phyloP scores from a whole-genome alignment of 2,797 vertebrate species.

The Ispidina lecontei region DNA sequence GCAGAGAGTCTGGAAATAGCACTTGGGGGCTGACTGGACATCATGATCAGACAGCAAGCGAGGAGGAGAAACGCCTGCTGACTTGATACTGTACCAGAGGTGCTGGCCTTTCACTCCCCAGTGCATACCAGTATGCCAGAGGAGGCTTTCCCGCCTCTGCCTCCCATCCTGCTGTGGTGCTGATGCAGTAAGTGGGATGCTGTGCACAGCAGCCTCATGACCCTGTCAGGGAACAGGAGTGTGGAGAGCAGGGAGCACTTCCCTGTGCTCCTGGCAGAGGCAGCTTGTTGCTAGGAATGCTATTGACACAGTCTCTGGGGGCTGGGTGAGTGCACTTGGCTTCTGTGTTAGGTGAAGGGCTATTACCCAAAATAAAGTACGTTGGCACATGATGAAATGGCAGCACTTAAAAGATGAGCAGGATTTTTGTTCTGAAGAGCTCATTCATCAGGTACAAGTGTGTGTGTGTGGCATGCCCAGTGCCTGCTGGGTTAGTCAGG shows the following conservation, averaged over 20 bases:
- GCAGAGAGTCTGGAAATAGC: not conserved
- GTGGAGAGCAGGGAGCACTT: not conserved
- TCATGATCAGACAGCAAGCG: fast-evolving
- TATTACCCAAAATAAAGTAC: conserved; percentile 32
- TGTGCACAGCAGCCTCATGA: not conserved
- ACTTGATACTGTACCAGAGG: not conserved
- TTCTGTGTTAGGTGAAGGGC: conserved; percentile 25
- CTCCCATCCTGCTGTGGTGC: not conserved
- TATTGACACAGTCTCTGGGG: not conserved
- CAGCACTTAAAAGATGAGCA: conserved; percentile 7
- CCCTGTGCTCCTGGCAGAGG: not conserved
- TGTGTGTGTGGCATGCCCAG: not conserved
- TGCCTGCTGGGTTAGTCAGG: not conserved
- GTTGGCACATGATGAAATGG: not conserved
- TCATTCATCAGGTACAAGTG: not conserved
- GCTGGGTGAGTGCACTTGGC: not conserved
- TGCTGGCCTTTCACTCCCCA: not conserved
- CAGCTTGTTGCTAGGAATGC: not conserved
- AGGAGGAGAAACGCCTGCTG: not conserved
- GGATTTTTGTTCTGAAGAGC: not conserved
- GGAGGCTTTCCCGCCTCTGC: not conserved
- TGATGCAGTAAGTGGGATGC: fast-evolving
- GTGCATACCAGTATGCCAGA: not conserved
- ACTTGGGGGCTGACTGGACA: not conserved
- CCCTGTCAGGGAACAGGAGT: not conserved